These are phyloP conservation scores for Herminia tarsipennalis DNA, from an alignment of 2,888 invertebrate genomes.

Conservation along the genomic window DNA sequence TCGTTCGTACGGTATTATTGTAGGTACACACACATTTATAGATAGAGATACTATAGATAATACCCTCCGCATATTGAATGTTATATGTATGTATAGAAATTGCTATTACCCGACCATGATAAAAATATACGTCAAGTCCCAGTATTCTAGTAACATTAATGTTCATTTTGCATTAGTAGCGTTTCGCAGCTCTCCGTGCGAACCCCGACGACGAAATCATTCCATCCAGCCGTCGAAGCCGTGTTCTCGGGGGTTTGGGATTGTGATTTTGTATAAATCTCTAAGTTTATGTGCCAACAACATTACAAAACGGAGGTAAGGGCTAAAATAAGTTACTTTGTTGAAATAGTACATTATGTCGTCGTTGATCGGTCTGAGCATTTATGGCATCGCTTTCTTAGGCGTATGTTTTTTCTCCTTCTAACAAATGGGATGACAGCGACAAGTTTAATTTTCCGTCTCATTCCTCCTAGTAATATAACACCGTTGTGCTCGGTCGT, in stretches of 20 bases:
- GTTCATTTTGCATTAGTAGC: constrained; percentile 62
- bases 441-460: constrained; percentile 74
- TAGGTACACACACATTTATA: constrained; percentile 43
- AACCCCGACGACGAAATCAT: constrained; percentile 84
- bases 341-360: constrained; percentile 58
- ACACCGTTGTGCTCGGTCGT: constrained; percentile 86
- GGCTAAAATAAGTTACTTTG: constrained; percentile 49
- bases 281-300: constrained; percentile 82
- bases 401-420: constrained; percentile 76
- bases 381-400: constrained; percentile 85
- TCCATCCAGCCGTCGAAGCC: constrained; percentile 86
- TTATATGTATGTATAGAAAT: constrained; percentile 59
- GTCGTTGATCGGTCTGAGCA: constrained; percentile 75
- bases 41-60: constrained; percentile 53
- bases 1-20: constrained; percentile 48
- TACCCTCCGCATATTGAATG: constrained; percentile 40
- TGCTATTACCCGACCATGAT: constrained; percentile 70
- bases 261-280: constrained; percentile 80
- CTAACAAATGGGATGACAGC: constrained; percentile 68
- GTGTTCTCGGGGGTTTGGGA: constrained; percentile 84
- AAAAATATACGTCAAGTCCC: constrained; percentile 51
- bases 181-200: constrained; percentile 76
- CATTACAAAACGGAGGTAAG: constrained; percentile 81
- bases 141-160: constrained; percentile 43
- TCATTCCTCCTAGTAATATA: constrained; percentile 84